A percentile compares a stretch with the other conserved stretches of the same genome.
phyloP scores from a whole-genome alignment of 2,888 invertebrate species.

The Catocala nupta region DNA sequence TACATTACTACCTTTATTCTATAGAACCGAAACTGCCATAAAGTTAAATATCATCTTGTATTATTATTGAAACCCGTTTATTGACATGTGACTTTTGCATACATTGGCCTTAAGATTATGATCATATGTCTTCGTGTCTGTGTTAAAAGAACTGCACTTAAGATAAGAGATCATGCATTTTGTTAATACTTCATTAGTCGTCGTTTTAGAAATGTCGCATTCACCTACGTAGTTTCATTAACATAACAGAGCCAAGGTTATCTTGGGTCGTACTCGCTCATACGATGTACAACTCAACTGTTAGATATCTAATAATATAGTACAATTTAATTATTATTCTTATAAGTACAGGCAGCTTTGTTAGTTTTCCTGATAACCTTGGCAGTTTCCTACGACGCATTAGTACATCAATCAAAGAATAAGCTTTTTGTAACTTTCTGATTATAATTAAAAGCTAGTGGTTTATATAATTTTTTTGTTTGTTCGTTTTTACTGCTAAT shows the following conservation, averaged over 20 bases:
- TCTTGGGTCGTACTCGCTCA: conserved; percentile 57
- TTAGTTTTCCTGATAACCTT: no score
- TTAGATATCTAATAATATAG: not conserved
- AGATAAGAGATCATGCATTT: conserved; percentile 28
- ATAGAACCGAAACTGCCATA: no score
- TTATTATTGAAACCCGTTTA: not conserved
- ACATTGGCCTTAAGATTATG: conserved; percentile 1
- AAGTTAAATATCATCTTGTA: conserved; percentile 17
- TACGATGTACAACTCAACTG: conserved; percentile 40
- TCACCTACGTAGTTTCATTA: conserved; percentile 44
- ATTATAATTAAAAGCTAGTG: not conserved
- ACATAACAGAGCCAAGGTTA: conserved; percentile 64
- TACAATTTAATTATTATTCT: not conserved
- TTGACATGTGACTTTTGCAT: conserved; percentile 9
- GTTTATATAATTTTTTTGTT: no score
- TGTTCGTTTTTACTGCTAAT: no score
- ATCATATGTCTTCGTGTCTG: not conserved
- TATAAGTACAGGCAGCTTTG: not conserved
- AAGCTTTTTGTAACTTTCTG: not conserved
- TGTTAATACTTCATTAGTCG: conserved; percentile 11
- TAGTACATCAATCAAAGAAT: no score
- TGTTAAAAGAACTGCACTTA: conserved; percentile 11
- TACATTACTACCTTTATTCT: no score
- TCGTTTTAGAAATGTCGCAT: conserved; percentile 28
- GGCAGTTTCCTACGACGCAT: no score